Evolutionary conservation across 2,888 invertebrate species (phyloP).

Genomic region (Microdon myrmicae): DNA sequence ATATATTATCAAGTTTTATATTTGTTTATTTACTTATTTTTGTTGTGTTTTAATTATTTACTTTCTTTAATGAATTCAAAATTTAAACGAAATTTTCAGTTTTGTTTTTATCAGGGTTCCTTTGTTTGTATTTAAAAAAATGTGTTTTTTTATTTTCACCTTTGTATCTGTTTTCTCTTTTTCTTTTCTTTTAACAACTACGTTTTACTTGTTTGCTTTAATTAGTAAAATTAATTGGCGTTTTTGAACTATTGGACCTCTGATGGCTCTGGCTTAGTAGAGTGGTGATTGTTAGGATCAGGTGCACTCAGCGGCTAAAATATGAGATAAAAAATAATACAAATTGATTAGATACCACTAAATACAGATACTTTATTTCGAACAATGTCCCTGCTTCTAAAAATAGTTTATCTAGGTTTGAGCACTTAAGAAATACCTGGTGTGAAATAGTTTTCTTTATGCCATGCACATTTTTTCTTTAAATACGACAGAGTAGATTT

Average conservation of each 20-base stretch:
- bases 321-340: constrained; percentile 5
- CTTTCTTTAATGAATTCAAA: constrained; percentile 16
- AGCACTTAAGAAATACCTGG: no score
- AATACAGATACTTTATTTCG: no score
- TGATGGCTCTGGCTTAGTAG: constrained; percentile 82
- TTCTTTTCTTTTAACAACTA: constrained; percentile 46
- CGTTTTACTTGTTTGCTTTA: constrained; percentile 47
- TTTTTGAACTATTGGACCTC: constrained; percentile 78
- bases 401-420: no score
- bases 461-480: no score
- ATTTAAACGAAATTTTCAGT: not conserved
- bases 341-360: not conserved
- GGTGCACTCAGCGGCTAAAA: constrained; percentile 83
- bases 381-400: no score
- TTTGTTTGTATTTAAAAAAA: not conserved
- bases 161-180: constrained; percentile 21
- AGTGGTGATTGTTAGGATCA: constrained; percentile 84
- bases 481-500: no score
- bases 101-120: not conserved
- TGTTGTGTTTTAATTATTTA: not conserved
- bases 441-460: no score
- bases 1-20: not conserved
- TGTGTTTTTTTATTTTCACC: constrained; percentile 15
- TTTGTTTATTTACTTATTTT: constrained; percentile 8
- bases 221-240: constrained; percentile 53